Evolutionary conservation across 1,140 invertebrate species (phyloP), one percentile per base, ranked within the genome.

Genomic region (Sminthurides bifidus): DNA sequence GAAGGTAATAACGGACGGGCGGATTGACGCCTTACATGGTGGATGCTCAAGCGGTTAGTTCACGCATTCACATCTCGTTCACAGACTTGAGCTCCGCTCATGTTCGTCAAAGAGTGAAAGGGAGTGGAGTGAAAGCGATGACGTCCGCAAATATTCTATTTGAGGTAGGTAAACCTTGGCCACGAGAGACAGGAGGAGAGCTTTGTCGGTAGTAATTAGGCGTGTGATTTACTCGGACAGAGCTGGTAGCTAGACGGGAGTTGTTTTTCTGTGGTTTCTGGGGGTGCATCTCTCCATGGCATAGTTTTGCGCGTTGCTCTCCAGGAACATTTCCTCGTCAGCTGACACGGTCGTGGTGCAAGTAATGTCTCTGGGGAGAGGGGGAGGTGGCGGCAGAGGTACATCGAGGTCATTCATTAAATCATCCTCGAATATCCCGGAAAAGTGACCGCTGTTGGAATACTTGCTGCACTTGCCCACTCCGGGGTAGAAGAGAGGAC

Each of bases 281-380:
- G 44, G 21, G 5, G 46, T 49, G 8, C 6, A 12, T 8, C 46
- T 10, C 17, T 49, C 46, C 29, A 27, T 3, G 2, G 46, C 31
- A 21, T 27, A 30, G 35, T 10, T 46, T 6, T 21, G 44, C 23
- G 44, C 35, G 24, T 4, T 49, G 3, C 6, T 31, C 2, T 49
- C 46, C 46, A 49, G 24, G 30, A 49, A 49, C 31, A 31, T 33
- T 6, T 49, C 46, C n/a, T 43, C 44, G 19, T 52, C 56, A 5
- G 19, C 33, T 2, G 38, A 41, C 3, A 52, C 38, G 10, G 56
- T 58, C 8, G 55, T 57, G 14, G 56, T 58, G 24, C 49, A 52
- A 2, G 56, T 58, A 26, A 58, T 43, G 37, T 58, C 56, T 24
- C 56, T 30, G 2, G 48, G 56, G 19, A 58, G 8, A 8, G 55